Base-by-base conservation (phyloP, 2,888 invertebrate species). In the Leptopilina drosophilae region DNA sequence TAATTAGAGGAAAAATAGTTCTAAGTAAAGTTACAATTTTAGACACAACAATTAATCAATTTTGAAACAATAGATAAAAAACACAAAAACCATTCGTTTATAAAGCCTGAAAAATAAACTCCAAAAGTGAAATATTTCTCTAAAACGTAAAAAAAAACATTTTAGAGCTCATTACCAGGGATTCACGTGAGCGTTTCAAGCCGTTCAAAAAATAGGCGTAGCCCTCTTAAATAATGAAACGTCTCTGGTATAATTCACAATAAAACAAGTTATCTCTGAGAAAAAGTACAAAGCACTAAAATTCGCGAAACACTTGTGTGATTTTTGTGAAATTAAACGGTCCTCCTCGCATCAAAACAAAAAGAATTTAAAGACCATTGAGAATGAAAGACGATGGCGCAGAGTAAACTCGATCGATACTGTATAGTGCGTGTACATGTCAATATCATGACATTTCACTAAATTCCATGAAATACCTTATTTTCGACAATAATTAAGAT, bases 201-300 rank as follows among this genome's bases (percentile, higher is more conserved):
- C 83, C 83, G 82, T 89, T 87, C 85, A 85, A 88, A 89, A 89
- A 87, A 86, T 89, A 90, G 90, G 90, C 90, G 90, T 90, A 90
- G 90, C 88, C 90, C 88, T 85, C 75, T 65, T 81, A 84, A 81
- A 82, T 83, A 81, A 82, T 84, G 83, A 83, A 85, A 85, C 82
- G 85, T 86, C 85, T 86, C 85, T 7, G 9, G 33, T 14, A 76
- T 14, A 62, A 77, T 46, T 80, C 46, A 64, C 15, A 26, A 26
- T 11, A 53, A 66, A 59, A 42, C 4, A 40, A 53, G 12, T 53
- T 33, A 78, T 42, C 66, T 56, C 26, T 40, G 12, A 20, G 2
- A 14, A 14, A 46, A 73, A 73, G 0, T 56, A 5, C 14, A 33
- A 14, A 20, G 3, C 73, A 56, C 73, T 56, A 73, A 33, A 56